These are phyloP conservation scores for Benthosema pterotum DNA, from an alignment of 2,797 vertebrate genomes.

Conservation along the genomic window DNA sequence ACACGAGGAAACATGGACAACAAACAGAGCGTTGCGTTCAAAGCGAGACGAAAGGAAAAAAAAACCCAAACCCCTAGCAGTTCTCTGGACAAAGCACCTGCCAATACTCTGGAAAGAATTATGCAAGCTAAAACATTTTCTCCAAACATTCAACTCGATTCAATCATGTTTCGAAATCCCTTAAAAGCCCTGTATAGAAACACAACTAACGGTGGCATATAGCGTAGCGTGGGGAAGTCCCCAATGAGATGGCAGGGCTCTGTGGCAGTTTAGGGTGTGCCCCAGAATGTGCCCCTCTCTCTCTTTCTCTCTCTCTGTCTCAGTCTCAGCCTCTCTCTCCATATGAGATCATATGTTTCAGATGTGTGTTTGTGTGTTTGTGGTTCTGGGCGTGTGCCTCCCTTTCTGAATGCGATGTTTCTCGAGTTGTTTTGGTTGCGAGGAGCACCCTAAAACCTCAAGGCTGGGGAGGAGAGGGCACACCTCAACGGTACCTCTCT, in stretches of 20 bases:
- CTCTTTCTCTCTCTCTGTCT: slow-evolving; percentile 65
- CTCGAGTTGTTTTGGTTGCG: slow-evolving; percentile 74
- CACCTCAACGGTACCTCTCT: slow-evolving; percentile 73
- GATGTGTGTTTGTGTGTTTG: slow-evolving; percentile 79
- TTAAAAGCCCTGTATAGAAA: slow-evolving; percentile 26
- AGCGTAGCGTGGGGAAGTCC: slow-evolving; percentile 50
- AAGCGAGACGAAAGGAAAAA: slow-evolving; percentile 6
- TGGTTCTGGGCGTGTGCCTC: slow-evolving; percentile 83
- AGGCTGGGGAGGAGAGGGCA: slow-evolving; percentile 66
- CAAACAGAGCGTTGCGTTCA: slow-evolving; percentile 38
- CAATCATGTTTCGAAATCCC: not conserved
- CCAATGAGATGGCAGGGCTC: slow-evolving; percentile 59
- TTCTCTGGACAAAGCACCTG: slow-evolving; percentile 38
- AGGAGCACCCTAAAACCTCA: slow-evolving; percentile 75
- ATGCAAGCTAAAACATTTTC: slow-evolving; percentile 24
- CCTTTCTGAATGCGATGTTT: slow-evolving; percentile 74
- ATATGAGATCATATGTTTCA: slow-evolving; percentile 79
- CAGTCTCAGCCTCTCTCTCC: too few species aligned
- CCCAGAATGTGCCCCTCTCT: slow-evolving; percentile 66
- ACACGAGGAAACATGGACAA: slow-evolving; percentile 32
- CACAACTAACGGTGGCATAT: slow-evolving; percentile 46
- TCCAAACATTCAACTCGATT: not conserved
- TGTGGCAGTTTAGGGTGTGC: slow-evolving; percentile 71
- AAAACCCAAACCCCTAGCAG: slow-evolving; percentile 15
- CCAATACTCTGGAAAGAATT: slow-evolving; percentile 37